Base-by-base conservation (phyloP, 2,888 invertebrate genomes). In the Phyto melanocephala region DNA sequence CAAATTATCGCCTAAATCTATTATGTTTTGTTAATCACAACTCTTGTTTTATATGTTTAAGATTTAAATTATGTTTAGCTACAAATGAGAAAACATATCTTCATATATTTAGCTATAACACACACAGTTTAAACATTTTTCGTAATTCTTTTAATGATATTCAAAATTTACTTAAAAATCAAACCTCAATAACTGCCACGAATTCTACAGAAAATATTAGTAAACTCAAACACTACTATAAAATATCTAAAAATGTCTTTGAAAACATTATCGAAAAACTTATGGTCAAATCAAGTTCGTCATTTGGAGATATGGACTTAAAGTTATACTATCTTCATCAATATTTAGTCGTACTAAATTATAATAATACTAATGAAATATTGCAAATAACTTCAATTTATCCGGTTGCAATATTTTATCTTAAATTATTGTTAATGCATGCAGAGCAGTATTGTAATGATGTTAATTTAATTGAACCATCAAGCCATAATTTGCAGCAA, bases 371-470 rank as follows among this genome's bases (percentile, higher is more conserved):
- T 7, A n/a, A 52, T 0, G 15, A 71, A 75, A 60, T 40, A 15
- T 65, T 82, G 33, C 24, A 20, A 45, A 75, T 79, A 24, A 52
- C n/a, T 33, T 65, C 82, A 1, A 50, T 71, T 2, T 86, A 88
- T 79, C 80, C 85, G 10, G 58, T 85, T 3, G 85, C 86, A 0
- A 33, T 88, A 40, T 88, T 86, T 79, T 85, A 87, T 70, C 35
- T 88, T 0, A 89, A 89, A 54, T 68, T 86, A 24, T 85, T 87
- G 35, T 54, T 88, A 3, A 10, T 82, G 20, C 60, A 85, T 13
- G 86, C 84, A 78, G 22, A 54, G 15, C 33, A 79, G 7, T 68
- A 62, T 7, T 20, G 10, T 4, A 20, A 52, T 22, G 11, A 47
- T 8, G 7, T 58, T 3, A 28, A 62, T 13, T 65, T 83, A 42